phyloP scores from a whole-genome alignment of 1,140 invertebrate genomes.

The Halictus rubicundus region DNA sequence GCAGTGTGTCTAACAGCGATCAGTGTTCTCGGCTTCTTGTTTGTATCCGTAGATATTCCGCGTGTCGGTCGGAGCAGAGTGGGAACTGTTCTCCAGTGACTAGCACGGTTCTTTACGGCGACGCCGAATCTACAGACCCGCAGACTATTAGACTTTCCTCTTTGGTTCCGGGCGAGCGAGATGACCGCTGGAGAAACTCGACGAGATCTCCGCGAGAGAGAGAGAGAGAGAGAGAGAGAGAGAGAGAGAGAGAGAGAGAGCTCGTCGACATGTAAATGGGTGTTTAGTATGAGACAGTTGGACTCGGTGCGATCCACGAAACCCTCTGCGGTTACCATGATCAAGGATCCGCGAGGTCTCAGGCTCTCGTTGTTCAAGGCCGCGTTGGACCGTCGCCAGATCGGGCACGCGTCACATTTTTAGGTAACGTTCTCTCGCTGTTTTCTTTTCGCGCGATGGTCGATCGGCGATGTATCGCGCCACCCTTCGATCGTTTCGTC shows the following conservation, averaged over 20 bases:
- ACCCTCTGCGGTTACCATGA: conserved; percentile 18
- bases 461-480: not conserved
- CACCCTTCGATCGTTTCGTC: not conserved
- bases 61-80: not conserved
- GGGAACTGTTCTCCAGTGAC: conserved; percentile 3
- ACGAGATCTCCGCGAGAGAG: not conserved
- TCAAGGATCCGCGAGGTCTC: conserved; percentile 18
- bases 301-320: conserved; percentile 33
- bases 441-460: not conserved
- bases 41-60: conserved; percentile 14
- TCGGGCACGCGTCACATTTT: conserved; percentile 9
- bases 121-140: not conserved
- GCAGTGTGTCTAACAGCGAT: conserved; percentile 4
- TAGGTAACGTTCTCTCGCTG: not conserved
- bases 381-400: not conserved
- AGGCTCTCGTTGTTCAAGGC: not conserved
- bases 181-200: no score
- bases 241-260: not conserved
- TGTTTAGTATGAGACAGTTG: conserved; percentile 45
- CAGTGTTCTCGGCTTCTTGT: not conserved
- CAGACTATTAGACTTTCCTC: not conserved
- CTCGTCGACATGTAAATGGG: conserved; percentile 33
- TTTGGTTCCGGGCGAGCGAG: not conserved
- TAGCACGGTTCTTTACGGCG: not conserved
- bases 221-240: not conserved